Evolutionary conservation across 2,888 invertebrate genomes (phyloP), one percentile per base, ranked within the genome.

Genomic region (Cyaniris semiargus): DNA sequence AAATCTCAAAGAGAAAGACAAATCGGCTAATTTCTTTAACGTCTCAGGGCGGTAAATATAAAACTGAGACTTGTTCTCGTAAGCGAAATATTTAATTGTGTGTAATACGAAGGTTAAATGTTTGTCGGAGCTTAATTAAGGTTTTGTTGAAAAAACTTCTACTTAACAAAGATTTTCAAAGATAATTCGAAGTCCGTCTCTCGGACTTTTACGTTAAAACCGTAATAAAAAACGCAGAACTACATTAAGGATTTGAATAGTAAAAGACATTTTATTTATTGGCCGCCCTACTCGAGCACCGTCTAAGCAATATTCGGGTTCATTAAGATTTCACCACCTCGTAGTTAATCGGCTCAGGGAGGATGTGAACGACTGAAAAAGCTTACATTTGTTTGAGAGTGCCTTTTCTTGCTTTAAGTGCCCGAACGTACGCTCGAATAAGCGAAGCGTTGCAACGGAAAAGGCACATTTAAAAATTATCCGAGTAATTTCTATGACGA

Each of bases 361-460:
- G 85, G 85, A 82, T 81, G 84, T 85, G 88, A 79, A 80, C 86
- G 86, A 84, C 84, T 85, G 88, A 88, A 89, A 89, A 87, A 88
- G 90, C 89, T 91, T 92, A 91, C 90, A 92, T 91, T 92, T 91
- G 92, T 92, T 91, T 90, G 90, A 89, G 88, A 89, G 90, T 90
- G 87, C 90, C 89, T 89, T 89, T 88, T 87, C 89, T 87, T 88
- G 86, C 88, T 88, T 88, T 91, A 92, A 92, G 92, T 91, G 90
- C 90, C 89, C 82, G 84, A 87, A 86, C 88, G 89, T 89, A 89
- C 88, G 86, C 82, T 86, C 92, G 91, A 91, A 92, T 91, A 90
- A 89, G 88, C 86, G 87, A 86, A 90, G 91, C 90, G 90, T 88
- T 91, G 91, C 91, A 92, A 88, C 89, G 90, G 86, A 85, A 88